A percentile compares a stretch with the other conserved stretches of the same genome.
Evolutionary conservation across 2,888 invertebrate genomes (phyloP).

Genomic region (Thalpophila matura): DNA sequence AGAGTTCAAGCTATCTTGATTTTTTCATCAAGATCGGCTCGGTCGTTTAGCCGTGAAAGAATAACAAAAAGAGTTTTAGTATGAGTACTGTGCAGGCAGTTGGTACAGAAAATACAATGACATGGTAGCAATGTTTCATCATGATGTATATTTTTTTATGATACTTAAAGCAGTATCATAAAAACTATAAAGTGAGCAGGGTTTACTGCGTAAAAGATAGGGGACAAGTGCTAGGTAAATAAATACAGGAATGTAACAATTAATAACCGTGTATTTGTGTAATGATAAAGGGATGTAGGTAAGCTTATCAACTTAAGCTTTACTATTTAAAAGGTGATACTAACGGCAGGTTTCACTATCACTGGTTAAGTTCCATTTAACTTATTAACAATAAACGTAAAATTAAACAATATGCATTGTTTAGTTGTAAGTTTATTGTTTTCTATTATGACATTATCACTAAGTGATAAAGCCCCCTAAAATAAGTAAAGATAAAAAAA

Average conservation of each 20-base stretch:
- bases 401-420: too few species aligned
- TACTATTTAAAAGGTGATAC: not conserved
- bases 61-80: too few species aligned
- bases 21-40: too few species aligned
- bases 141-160: not conserved
- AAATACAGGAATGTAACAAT: constrained; percentile 33
- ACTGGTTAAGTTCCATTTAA: too few species aligned
- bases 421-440: too few species aligned
- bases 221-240: constrained; percentile 27
- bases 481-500: not conserved
- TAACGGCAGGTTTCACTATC: not conserved
- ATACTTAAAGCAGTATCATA: not conserved
- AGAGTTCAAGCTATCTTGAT: too few species aligned
- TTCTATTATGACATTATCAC: too few species aligned
- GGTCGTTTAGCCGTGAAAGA: too few species aligned
- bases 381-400: too few species aligned
- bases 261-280: constrained; percentile 31
- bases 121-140: not conserved
- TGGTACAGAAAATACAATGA: too few species aligned
- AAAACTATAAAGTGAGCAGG: constrained; percentile 15
- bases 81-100: too few species aligned
- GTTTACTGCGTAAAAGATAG: constrained; percentile 26
- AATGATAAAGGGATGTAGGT: constrained; percentile 20
- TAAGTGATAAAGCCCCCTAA: too few species aligned
- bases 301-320: constrained; percentile 13